Conservation (phyloP, 2,888 invertebrate species). For the Diarsia dahlii region DNA sequence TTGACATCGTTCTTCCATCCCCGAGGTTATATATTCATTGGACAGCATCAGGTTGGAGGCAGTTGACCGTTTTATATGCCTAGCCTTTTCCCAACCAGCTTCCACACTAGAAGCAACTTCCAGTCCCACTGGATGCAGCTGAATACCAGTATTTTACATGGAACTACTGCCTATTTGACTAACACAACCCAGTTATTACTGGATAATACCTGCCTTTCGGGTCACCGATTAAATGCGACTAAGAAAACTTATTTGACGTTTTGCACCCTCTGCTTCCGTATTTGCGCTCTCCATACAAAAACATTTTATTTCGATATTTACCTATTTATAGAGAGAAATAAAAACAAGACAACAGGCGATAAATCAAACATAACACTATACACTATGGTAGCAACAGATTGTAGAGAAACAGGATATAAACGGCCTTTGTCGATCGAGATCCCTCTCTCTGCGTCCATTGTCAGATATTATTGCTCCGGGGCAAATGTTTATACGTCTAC, state of each 20-base stretch:
- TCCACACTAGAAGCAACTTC: no score
- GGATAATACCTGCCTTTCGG: no score
- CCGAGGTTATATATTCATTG: no score
- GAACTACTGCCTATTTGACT: no score
- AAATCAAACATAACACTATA: constrained; percentile 43
- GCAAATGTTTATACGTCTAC: constrained; percentile 1
- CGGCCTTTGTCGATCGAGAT: constrained; percentile 17
- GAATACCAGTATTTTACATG: no score
- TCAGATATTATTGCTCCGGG: constrained; percentile 5
- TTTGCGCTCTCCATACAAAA: constrained; percentile 24
- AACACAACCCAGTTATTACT: no score
- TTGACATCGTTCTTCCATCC: no score
- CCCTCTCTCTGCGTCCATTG: constrained; percentile 5
- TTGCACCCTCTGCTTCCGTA: constrained; percentile 8
- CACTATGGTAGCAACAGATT: constrained; percentile 30
- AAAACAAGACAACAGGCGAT: constrained; percentile 35
- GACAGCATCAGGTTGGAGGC: no score
- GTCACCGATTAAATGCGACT: neutral
- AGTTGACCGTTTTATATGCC: no score
- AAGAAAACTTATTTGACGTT: constrained; percentile 14
- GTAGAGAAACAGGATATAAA: constrained; percentile 40
- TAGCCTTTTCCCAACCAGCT: no score
- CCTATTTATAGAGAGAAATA: constrained; percentile 26
- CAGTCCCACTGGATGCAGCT: no score
- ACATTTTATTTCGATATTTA: constrained; percentile 28